Base-by-base conservation (phyloP, 2,888 invertebrate genomes). In the Syrphus vitripennis region DNA sequence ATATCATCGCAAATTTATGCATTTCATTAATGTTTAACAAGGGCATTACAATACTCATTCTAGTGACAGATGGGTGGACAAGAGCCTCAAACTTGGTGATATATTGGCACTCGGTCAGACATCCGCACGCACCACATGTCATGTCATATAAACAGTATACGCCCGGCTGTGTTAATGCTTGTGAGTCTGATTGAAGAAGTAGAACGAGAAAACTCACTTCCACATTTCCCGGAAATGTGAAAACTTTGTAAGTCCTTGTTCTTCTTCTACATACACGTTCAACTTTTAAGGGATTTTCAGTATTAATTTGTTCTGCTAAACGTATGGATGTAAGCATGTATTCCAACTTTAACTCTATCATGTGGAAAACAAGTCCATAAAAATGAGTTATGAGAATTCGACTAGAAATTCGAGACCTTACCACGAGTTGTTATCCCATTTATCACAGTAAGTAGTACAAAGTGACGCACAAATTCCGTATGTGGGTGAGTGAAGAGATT, bases 11-110 rank as follows among this genome's bases (percentile, higher is more conserved):
- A 81, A 86, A 86, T 86, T 86, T 86, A 86, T 86, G 86, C 86
- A 86, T 86, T 86, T 86, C 86, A 86, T 86, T 86, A 86, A 86
- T 86, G 86, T 86, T 86, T 82, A 86, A 86, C 86, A 86, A 78
- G 82, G 70, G 57, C 82, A 86, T 86, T 86, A 86, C 86, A 78
- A 77, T 82, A 40, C 86, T 78, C 86, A 86, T 82, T 82, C 81
- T 78, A 78, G 86, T 86, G 82, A 86, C 86, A 86, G 77, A 82
- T 86, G 86, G 86, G 86, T 74, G 82, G 82, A 86, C 86, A 86
- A 65, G 82, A 82, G 77, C 55, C 70, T 78, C 82, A 82, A 81
- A 74, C 69, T 75, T 50, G 42, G 69, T 86, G 74, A 86, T 82
- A 70, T 78, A 86, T 86, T 70, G 78, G 86, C 78, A 86, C 70